These are phyloP conservation scores for Condylostylus longicornis DNA, from an alignment of 1,140 invertebrate genomes.

Conservation along the genomic window DNA sequence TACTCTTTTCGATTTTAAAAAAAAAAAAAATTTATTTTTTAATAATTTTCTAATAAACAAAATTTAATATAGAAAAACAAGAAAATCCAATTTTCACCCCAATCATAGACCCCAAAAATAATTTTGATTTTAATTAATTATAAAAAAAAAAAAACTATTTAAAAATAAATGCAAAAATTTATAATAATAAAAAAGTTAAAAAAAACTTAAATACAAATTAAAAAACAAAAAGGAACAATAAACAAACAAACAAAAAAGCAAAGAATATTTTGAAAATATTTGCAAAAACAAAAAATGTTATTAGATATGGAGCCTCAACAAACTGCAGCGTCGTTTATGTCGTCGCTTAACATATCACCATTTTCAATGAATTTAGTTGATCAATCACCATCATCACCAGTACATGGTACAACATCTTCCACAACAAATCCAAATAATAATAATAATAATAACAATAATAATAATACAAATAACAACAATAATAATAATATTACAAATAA, in stretches of 20 bases:
- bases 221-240: constrained; percentile 9
- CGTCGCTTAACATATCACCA: constrained; percentile 69
- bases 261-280: constrained; percentile 2
- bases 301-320: constrained; percentile 65
- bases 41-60: constrained; percentile 8
- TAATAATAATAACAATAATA: constrained; percentile 9
- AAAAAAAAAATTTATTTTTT: constrained; percentile 7
- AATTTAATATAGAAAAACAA: constrained; percentile 1
- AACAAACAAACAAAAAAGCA: neutral
- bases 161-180: constrained; percentile 1
- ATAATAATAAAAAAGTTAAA: constrained; percentile 3
- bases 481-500: constrained; percentile 17
- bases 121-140: constrained; percentile 1
- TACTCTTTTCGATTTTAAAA: constrained; percentile 21
- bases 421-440: no score
- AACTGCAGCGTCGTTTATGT: constrained; percentile 60
- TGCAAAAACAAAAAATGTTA: constrained; percentile 43
- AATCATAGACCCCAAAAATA: neutral
- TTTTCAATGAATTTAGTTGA: constrained; percentile 57
- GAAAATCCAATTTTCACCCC: neutral
- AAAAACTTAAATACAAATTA: constrained; percentile 9
- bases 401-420: constrained; percentile 39
- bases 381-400: constrained; percentile 44
- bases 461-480: constrained; percentile 10
- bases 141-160: neutral